Base-by-base conservation (phyloP, 1,140 invertebrate species). In the Hesperophylax magnus region DNA sequence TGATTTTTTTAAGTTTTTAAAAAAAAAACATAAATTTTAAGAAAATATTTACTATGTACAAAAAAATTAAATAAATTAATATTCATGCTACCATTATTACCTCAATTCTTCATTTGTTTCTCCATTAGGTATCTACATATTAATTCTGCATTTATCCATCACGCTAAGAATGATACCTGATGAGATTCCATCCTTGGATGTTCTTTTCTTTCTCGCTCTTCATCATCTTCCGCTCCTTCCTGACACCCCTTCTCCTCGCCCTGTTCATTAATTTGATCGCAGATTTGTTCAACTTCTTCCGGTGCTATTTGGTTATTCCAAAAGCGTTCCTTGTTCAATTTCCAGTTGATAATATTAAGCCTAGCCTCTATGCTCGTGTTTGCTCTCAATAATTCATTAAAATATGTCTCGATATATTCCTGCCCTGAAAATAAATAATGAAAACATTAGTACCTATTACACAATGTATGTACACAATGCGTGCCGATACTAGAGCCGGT, bases 311-410 rank as follows among this genome's bases (percentile, higher is more conserved):
- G 69, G 9, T 27, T n/a, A 8, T 34, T 15, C 81, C 77, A 79
- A 20, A 82, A 79, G 9, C 54, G 77, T 9, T 54, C 24, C 18
- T 27, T 63, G 24, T 65, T 20, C 9, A 78, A 27, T 69, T 82
- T 82, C 65, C 87, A 87, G 76, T 90, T 89, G n/a, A 91, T 83
- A 82, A 90, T 91, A 54, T 86, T 87, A 54, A 91, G 2, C 3
- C 80, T n/a, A 3, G 80, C 39, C 2, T 58, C 24, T 63, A 71
- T 69, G 24, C 31, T 54, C 6, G 60, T 77, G 31, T 81, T 39
- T 7, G 74, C 74, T 81, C 72, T 24, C 14, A 54, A 31, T 18
- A 81, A 53, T 24, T 54, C 63, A 27, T 69, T 53, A 20, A 81
- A 81, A 72, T 77, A 81, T 60, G 18, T 9, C 58, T 77, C 24